These are phyloP conservation scores for Thamnophis elegans DNA, from an alignment of 2,797 vertebrate species.

Conservation along the genomic window DNA sequence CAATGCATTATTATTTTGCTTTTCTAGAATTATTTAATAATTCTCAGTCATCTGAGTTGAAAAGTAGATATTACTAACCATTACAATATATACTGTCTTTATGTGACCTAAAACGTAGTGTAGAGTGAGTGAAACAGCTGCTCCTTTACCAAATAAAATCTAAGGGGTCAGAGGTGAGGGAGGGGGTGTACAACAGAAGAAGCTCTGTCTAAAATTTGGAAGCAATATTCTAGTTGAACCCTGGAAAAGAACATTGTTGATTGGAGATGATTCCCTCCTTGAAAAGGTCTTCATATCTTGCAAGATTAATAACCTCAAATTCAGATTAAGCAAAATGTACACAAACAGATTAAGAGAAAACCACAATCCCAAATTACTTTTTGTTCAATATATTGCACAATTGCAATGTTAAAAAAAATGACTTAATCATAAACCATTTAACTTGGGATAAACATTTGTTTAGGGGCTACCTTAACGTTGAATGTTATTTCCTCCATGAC, in stretches of 20 bases:
- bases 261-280: constrained; percentile 36
- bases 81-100: constrained; percentile 22
- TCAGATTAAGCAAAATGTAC: constrained; percentile 26
- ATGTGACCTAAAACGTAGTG: constrained; percentile 29
- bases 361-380: constrained; percentile 44
- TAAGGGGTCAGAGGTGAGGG: neutral
- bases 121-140: constrained; percentile 63
- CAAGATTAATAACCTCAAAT: constrained; percentile 32
- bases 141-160: constrained; percentile 55
- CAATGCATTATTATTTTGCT: constrained; percentile 4
- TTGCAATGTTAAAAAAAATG: constrained; percentile 34
- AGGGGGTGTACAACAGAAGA: constrained; percentile 46
- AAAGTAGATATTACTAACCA: constrained; percentile 43
- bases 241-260: constrained; percentile 51
- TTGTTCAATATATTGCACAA: constrained; percentile 39
- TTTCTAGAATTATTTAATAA: constrained; percentile 35
- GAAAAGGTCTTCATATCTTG: constrained; percentile 25
- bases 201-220: constrained; percentile 63
- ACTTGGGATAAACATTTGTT: constrained; percentile 70
- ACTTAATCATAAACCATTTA: constrained; percentile 58
- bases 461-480: constrained; percentile 92
- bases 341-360: constrained; percentile 36
- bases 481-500: constrained; percentile 99
- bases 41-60: constrained; percentile 7
- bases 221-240: constrained; percentile 52